Evolutionary conservation across 2,888 invertebrate genomes (phyloP).

Genomic region (Drosophila kanekoi): DNA sequence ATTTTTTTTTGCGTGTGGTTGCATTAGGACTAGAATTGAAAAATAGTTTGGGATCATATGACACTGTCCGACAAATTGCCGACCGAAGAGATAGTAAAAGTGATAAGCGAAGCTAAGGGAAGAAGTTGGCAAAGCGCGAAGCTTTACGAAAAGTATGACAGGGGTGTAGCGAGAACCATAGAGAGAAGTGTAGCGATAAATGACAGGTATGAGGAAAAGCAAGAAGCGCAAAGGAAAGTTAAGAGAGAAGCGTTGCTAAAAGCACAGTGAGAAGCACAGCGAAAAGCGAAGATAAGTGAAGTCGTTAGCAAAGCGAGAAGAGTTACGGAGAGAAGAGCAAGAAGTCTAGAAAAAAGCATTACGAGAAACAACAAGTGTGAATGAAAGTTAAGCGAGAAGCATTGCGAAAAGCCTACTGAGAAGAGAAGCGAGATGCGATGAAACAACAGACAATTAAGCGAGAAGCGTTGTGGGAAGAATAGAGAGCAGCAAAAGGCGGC

Average conservation of each 20-base stretch:
- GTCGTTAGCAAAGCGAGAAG: not conserved
- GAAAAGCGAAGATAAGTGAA: not conserved
- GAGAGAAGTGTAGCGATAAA: not conserved
- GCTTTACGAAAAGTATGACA: too few relatives aligned
- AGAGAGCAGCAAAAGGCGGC: too few relatives aligned
- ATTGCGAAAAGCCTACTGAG: too few relatives aligned
- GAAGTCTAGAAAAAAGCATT: not conserved
- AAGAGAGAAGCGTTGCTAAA: too few relatives aligned
- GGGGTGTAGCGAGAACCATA: not conserved
- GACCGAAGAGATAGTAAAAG: not conserved
- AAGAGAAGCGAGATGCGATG: too few relatives aligned
- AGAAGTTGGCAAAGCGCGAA: too few relatives aligned
- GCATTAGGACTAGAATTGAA: conserved; percentile 1
- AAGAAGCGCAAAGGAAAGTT: too few relatives aligned
- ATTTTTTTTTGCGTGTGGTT: conserved; percentile 45
- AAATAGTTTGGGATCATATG: not conserved
- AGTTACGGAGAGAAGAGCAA: not conserved
- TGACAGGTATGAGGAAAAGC: not conserved
- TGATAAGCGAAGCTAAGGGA: not conserved
- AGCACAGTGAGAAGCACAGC: not conserved
- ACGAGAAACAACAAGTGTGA: not conserved
- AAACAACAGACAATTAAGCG: not conserved
- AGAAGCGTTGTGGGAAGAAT: not conserved
- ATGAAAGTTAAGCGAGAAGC: too few relatives aligned
- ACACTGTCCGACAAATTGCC: conserved; percentile 28